Evolutionary conservation across 1,140 invertebrate species (phyloP), one percentile per base, ranked within the genome.

Genomic region (Ceratosolen solmsi): DNA sequence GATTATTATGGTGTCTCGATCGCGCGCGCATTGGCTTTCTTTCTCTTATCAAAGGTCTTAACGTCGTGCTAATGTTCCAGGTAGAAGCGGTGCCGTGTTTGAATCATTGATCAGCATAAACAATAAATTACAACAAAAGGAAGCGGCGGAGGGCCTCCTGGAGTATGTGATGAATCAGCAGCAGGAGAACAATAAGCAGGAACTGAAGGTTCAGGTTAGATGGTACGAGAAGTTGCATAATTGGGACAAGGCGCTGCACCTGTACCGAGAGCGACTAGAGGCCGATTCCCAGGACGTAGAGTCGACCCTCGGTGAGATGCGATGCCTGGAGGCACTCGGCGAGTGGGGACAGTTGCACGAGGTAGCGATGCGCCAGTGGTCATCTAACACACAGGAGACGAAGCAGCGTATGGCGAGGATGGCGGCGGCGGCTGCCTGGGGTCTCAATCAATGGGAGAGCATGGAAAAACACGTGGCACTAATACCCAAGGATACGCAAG

Each of bases 191-290:
- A 94, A 89, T 79, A 92, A 87, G 83, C 92, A 93, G 9, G 92
- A 92, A 79, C 91, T 96, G 3, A 94, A 96, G 91, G 96, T 99
- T 0, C 97, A 99, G 89, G 97, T 99, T 70, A 93, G 97, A 9
- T 99, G 99, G 99, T 99, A 99, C 89, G 99, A 99, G 89, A 99
- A 99, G 89, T 92, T 99, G 2, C 98, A 99, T 88, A 98, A 99
- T 87, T 99, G 98, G 98, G 97, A 99, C 84, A 97, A 97, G 88
- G 99, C 99, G 0, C 92, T 99, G 22, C 93, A 95, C 79, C 93
- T 98, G 0, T 99, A 99, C 87, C 92, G 94, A 65, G 94, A 95
- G 76, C 94, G 94, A 84, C 87, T 96, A 13, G 88, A 93, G 11
- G 92, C 93, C 17, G 93, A 95, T 85, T 84, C 91, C 0, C 88